phyloP scores from a whole-genome alignment of 2,113 vertebrate species.

The Protobothrops mucrosquamatus region DNA sequence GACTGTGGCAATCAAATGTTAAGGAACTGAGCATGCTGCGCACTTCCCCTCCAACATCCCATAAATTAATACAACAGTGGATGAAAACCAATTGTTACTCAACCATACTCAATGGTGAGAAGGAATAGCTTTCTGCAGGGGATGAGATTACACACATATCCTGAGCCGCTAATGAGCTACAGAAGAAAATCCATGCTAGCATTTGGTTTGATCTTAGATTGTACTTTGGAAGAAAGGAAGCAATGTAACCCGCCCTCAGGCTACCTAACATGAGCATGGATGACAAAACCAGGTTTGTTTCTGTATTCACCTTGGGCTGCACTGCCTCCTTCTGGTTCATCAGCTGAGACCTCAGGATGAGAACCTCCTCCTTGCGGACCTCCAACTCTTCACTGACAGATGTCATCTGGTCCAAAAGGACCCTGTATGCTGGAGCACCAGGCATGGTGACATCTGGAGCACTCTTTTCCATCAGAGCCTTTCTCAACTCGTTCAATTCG shows the following conservation, averaged over 20 bases:
- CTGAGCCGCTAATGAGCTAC: too few relatives aligned
- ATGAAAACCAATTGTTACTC: not conserved
- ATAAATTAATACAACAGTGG: not conserved
- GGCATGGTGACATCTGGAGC: constrained; percentile 79
- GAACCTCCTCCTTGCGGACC: constrained; percentile 96
- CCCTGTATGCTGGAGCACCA: constrained; percentile 87
- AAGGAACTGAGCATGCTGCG: not conserved
- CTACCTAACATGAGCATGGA: not conserved
- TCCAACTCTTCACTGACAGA: constrained; percentile 93
- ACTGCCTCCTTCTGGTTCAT: constrained; percentile 96
- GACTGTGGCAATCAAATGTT: not conserved
- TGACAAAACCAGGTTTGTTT: not conserved
- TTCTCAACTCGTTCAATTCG: constrained; percentile 88
- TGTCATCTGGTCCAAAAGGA: constrained; percentile 92
- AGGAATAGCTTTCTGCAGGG: not conserved
- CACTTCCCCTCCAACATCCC: not conserved
- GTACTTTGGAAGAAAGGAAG: not conserved
- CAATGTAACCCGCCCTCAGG: not conserved
- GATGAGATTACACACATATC: not conserved
- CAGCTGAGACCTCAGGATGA: constrained; percentile 95
- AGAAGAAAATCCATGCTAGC: not conserved
- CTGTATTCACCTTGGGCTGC: constrained; percentile 84
- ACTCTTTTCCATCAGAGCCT: constrained; percentile 79
- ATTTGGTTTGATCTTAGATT: not conserved
- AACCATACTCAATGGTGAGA: not conserved